Evolutionary conservation across 2,113 vertebrate genomes (phyloP), one percentile per base, ranked within the genome.

Genomic region (Plecturocebus donacophilus): DNA sequence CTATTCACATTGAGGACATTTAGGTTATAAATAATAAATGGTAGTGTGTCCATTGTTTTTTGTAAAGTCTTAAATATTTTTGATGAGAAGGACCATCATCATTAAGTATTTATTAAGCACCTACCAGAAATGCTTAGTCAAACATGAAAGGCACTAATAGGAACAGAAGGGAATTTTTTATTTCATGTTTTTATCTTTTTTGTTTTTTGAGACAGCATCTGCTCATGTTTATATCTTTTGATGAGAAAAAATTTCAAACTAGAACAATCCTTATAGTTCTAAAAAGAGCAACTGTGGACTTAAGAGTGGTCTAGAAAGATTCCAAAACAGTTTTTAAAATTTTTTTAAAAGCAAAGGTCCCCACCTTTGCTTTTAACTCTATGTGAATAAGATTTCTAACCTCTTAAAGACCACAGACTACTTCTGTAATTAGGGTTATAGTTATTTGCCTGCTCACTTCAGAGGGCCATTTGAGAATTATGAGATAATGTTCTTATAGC

Each of bases 381-480:
- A 80, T 13, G 25, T 89, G 56, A 84, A 95, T 80, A 42, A 95
- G n/a, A 23, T 64, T 64, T 76, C 93, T 92, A 94, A 91, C 38
- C 68, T 96, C 91, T 84, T 81, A 95, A 70, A 92, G 79, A 95
- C 75, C 42, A 96, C 71, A 94, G 49, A 47, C 92, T 92, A 80
- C 66, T 79, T 86, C 68, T 91, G 17, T 58, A 96, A 87, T 88
- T 92, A 89, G 92, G 80, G 30, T 95, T 96, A 98, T 21, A 81
- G 40, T 49, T 64, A 73, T 87, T 73, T 97, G 91, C 85, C 68
- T 90, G 32, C 40, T 76, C 19, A 93, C 90, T 96, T 96, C 75
- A 97, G 54, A 94, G 42, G 87, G 35, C 54, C 61, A 87, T 93
- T 95, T 96, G 82, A 96, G 71, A 96, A 97, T 97, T 90, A 95